Evolutionary conservation across 2,888 invertebrate species (phyloP).

Genomic region (Liodrosophila aerea): DNA sequence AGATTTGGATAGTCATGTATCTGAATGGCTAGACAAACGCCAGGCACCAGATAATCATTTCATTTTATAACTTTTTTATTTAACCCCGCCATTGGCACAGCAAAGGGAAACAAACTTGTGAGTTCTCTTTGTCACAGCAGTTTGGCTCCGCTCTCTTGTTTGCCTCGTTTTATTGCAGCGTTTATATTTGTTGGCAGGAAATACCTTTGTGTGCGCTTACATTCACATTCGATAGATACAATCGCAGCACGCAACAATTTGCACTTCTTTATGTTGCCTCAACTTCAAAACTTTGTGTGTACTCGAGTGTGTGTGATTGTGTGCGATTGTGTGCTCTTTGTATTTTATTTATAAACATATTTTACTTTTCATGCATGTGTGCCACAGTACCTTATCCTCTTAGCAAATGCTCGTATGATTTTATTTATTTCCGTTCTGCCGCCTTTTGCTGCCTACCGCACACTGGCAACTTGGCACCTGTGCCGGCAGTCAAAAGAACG

Average conservation of each 20-base stretch:
- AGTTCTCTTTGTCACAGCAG: constrained; percentile 43
- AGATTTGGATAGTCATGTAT: constrained; percentile 27
- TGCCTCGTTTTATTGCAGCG: constrained; percentile 62
- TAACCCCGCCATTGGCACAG: constrained; percentile 6
- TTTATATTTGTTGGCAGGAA: constrained; percentile 75
- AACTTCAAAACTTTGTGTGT: constrained; percentile 63
- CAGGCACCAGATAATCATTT: constrained; percentile 73
- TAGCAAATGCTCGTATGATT: constrained; percentile 42
- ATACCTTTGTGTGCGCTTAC: constrained; percentile 60
- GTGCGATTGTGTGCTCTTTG: constrained; percentile 22
- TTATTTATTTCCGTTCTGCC: constrained; percentile 66
- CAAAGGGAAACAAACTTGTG: constrained; percentile 22
- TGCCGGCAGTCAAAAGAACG: constrained; percentile 17
- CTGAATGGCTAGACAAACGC: constrained; percentile 62
- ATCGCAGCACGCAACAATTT: constrained; percentile 76
- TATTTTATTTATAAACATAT: constrained; percentile 65
- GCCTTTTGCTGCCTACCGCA: constrained; percentile 19
- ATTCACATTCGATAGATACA: constrained; percentile 67
- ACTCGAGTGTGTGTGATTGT: constrained; percentile 4
- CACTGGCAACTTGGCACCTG: constrained; percentile 56
- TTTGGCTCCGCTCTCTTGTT: constrained; percentile 21
- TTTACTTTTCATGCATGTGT: constrained; percentile 73
- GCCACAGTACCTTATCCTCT: constrained; percentile 28
- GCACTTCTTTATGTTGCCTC: constrained; percentile 71
- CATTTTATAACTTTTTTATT: constrained; percentile 73